A percentile compares a stretch with the other conserved stretches of the same genome.
These are phyloP conservation scores for Aphelenchoides fujianensis DNA, from an alignment of 1,140 invertebrate species.

Conservation along the genomic window DNA sequence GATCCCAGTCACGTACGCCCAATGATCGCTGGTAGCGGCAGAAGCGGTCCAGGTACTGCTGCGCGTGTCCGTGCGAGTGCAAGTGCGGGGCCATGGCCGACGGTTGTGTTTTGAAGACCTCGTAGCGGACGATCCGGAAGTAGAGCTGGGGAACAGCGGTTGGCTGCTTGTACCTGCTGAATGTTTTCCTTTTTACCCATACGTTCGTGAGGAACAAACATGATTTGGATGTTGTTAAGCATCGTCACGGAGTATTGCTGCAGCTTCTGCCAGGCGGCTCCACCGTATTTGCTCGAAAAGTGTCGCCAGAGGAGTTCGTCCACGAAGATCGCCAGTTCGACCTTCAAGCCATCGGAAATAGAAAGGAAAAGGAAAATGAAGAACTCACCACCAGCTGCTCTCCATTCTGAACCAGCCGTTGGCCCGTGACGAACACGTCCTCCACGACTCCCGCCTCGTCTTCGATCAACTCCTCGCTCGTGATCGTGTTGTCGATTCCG, in stretches of 20 bases:
- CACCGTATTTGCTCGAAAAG: slow-evolving; percentile 57
- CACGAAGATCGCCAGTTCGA: slow-evolving; percentile 60
- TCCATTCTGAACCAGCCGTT: slow-evolving; percentile 51
- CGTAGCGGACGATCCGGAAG: slow-evolving; percentile 58
- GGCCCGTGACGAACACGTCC: slow-evolving; percentile 60
- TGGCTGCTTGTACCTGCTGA: slow-evolving; percentile 60
- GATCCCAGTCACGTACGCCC: slow-evolving; percentile 59
- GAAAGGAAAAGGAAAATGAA: too few relatives aligned
- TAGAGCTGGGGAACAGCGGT: slow-evolving; percentile 53
- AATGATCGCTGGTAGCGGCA: slow-evolving; percentile 58
- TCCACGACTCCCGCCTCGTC: slow-evolving; percentile 57
- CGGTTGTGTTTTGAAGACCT: slow-evolving; percentile 58
- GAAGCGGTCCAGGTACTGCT: slow-evolving; percentile 58
- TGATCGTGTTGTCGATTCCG: slow-evolving; percentile 58
- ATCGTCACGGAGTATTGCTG: slow-evolving; percentile 54
- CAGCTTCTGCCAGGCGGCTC: slow-evolving; percentile 52
- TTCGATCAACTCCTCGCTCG: slow-evolving; percentile 56
- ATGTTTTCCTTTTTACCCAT: too few relatives aligned
- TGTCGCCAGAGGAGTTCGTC: slow-evolving; percentile 59
- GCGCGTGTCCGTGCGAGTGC: slow-evolving; percentile 58
- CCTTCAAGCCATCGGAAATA: slow-evolving; percentile 36
- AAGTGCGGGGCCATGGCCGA: slow-evolving; percentile 56
- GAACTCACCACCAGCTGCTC: slow-evolving; percentile 50
- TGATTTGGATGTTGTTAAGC: slow-evolving; percentile 62
- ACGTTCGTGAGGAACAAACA: too few relatives aligned